Conservation (phyloP, 2,797 vertebrate species). For the Chelon auratus region DNA sequence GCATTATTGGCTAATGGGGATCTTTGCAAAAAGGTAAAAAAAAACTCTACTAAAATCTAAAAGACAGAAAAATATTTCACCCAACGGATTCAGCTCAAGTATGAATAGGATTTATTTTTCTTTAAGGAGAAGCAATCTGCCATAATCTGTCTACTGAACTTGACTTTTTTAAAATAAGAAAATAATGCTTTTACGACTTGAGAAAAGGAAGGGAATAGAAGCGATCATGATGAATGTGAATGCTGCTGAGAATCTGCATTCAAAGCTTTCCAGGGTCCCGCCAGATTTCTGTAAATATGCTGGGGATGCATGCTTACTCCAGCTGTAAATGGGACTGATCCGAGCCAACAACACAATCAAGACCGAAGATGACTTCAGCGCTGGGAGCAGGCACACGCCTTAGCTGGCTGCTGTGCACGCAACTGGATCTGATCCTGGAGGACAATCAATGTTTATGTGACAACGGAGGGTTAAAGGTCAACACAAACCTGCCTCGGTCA, state of each 20-base stretch:
- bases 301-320: constrained; percentile 8
- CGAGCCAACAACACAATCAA: constrained; percentile 5
- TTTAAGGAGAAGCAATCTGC: not conserved
- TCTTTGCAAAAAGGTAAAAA: too few species aligned
- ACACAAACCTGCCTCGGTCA: constrained; percentile 59
- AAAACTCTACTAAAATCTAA: too few species aligned
- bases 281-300: constrained; percentile 7
- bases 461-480: constrained; percentile 77
- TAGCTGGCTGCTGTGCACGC: constrained; percentile 59
- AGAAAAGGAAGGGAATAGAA: not conserved
- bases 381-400: constrained; percentile 66
- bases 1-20: too few species aligned
- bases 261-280: not conserved
- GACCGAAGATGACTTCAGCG: constrained; percentile 8
- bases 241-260: not conserved
- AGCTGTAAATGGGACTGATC: constrained; percentile 15
- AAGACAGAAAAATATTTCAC: too few species aligned
- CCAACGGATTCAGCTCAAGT: too few species aligned
- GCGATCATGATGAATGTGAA: not conserved
- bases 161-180: not conserved
- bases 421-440: constrained; percentile 78
- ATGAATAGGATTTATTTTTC: too few species aligned
- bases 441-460: constrained; percentile 82
- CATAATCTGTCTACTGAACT: not conserved
- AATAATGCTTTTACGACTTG: not conserved